Percentiles rank a stretch among this genome's conserved stretches.
phyloP scores from a whole-genome alignment of 2,888 invertebrate species.

The Rhingia rostrata region DNA sequence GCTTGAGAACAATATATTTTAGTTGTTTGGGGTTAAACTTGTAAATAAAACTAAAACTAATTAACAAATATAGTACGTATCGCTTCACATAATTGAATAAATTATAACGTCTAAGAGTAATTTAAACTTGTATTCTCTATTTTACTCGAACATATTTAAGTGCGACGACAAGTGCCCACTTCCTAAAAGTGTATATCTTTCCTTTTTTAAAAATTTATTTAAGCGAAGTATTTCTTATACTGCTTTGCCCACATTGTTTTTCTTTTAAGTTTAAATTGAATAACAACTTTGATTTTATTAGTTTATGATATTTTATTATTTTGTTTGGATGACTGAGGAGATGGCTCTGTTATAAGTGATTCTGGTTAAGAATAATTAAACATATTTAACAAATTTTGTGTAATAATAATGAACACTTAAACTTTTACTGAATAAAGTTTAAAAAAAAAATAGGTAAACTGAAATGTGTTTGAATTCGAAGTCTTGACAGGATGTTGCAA shows the following conservation, averaged over 20 bases:
- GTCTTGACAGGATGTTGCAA: not conserved
- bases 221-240: constrained; percentile 4
- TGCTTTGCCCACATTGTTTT: constrained; percentile 18
- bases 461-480: not conserved
- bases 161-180: constrained; percentile 4
- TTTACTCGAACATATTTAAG: too few species aligned
- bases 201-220: constrained; percentile 8
- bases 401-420: constrained; percentile 63
- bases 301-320: constrained; percentile 15
- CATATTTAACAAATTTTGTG: constrained; percentile 63
- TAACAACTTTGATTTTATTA: constrained; percentile 30
- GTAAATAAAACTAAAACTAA: constrained; percentile 52
- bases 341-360: constrained; percentile 57
- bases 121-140: constrained; percentile 11
- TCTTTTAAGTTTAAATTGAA: constrained; percentile 1
- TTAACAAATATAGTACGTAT: constrained; percentile 20
- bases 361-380: constrained; percentile 56
- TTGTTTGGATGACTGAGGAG: constrained; percentile 65
- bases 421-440: constrained; percentile 66
- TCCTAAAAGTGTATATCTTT: constrained; percentile 21
- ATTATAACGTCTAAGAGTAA: constrained; percentile 10
- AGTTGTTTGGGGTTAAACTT: constrained; percentile 31
- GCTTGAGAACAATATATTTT: constrained; percentile 29
- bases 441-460: constrained; percentile 36
- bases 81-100: constrained; percentile 22